phyloP scores from a whole-genome alignment of 1,140 invertebrate species.

The Helicoverpa armigera region DNA sequence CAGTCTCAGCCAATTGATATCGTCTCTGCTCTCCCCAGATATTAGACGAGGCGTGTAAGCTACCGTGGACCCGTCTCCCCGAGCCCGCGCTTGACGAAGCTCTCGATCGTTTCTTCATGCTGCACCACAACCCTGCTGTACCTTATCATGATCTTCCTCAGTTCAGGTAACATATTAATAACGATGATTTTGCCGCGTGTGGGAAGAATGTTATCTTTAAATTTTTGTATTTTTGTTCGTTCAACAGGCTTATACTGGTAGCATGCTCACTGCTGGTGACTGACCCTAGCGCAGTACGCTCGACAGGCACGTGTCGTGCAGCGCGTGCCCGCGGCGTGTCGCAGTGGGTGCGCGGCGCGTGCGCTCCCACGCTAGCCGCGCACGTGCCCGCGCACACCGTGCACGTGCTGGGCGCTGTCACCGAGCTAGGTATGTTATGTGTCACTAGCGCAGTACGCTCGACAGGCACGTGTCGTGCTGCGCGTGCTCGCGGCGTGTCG shows the following conservation, averaged over 20 bases:
- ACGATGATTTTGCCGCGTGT: neutral
- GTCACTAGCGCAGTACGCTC: neutral
- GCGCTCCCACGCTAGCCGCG: conserved; percentile 60
- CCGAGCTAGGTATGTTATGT: conserved; percentile 56
- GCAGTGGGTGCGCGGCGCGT: conserved; percentile 61
- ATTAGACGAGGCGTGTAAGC: conserved; percentile 58
- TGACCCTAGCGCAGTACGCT: neutral
- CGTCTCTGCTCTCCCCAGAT: conserved; percentile 35
- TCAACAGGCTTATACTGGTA: conserved; percentile 60
- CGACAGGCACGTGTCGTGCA: conserved; percentile 12
- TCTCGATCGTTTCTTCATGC: conserved; percentile 66
- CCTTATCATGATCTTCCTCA: conserved; percentile 71
- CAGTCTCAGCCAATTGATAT: no score
- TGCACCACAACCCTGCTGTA: conserved; percentile 62
- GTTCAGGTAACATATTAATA: conserved; percentile 61
- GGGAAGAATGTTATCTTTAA: neutral
- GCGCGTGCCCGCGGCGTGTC: conserved; percentile 58
- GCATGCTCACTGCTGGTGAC: conserved; percentile 53
- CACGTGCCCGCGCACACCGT: conserved; percentile 56
- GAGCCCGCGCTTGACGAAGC: conserved; percentile 63
- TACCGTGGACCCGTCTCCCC: conserved; percentile 72
- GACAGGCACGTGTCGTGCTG: conserved; percentile 15
- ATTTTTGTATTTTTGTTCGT: no score
- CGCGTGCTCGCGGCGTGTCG: conserved; percentile 58
- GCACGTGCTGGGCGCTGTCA: conserved; percentile 55